Evolutionary conservation across 1,140 invertebrate species (phyloP).

Genomic region (Diuraphis noxia): DNA sequence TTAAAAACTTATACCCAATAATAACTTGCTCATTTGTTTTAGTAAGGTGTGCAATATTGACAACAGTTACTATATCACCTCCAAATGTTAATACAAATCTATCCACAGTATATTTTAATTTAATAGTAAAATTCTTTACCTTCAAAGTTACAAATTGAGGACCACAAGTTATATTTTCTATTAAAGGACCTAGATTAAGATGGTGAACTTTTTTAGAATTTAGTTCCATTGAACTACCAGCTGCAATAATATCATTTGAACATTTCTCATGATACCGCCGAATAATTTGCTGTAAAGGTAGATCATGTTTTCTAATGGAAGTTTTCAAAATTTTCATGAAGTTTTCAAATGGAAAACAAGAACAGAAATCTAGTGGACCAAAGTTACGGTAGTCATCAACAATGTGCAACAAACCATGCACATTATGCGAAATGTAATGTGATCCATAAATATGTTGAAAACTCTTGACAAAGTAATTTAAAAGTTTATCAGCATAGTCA

Average conservation of each 20-base stretch:
- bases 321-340: constrained; percentile 9
- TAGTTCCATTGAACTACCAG: background rate
- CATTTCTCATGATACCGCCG: background rate
- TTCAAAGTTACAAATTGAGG: background rate
- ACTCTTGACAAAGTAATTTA: constrained; percentile 25
- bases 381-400: background rate
- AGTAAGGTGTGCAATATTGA: background rate
- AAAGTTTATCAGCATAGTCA: background rate
- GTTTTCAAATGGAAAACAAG: constrained; percentile 45
- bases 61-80: background rate
- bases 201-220: background rate
- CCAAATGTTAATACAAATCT: background rate
- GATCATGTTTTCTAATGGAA: background rate
- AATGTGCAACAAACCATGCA: no score
- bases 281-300: constrained; percentile 11
- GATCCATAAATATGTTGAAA: constrained; percentile 33
- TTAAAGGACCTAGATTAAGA: background rate
- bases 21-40: background rate
- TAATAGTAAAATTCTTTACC: background rate
- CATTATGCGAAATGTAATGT: constrained; percentile 44
- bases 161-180: background rate
- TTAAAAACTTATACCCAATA: constrained; percentile 12
- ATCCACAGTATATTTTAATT: background rate
- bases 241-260: background rate
- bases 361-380: constrained; percentile 26